Base-by-base conservation (phyloP, 1,140 invertebrate species). In the Octopus bimaculoides region DNA sequence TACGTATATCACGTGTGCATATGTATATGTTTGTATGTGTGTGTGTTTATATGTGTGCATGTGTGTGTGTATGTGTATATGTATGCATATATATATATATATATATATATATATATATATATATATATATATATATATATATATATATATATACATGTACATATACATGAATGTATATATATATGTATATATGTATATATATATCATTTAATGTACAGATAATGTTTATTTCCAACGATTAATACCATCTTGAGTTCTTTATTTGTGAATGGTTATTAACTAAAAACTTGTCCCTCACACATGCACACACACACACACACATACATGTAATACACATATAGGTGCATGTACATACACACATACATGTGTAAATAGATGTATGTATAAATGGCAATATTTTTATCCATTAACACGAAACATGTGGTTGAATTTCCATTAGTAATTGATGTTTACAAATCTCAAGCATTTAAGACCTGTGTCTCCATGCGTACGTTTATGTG, bases 41-140 rank as follows among this genome's bases (percentile, higher is more conserved):
- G 3, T 61, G n/a, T 61, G 17, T 61, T 10, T 61, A 61, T 61
- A 61, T 61, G 3, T 61, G 17, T 61, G 3, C 3, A 3, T 61
- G 17, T 61, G 17, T 61, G 17, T 61, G 17, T 61, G 17, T 61
- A 61, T 61, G 1, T 61, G 17, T 61, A 2, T 61, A 61, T 61
- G 3, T 61, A 61, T 61, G 17, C 1, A 61, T 61, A 17, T 10
- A 9, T 61, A 61, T 3, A 61, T 61, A 3, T 2, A 61, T 77
- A 3, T 77, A 77, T 12, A 26, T 77, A 53, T 52, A 9, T 53
- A 54, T 10, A 26, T n/a, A 77, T 53, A 26, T n/a, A 26, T 52
- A 26, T 77, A 17, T 77, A 55, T 77, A 53, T 61, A 61, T 69
- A 69, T 69, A 69, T 69, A 69, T 69, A 69, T 69, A 69, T 69